Evolutionary conservation across 2,113 vertebrate genomes (phyloP).

Genomic region (Fulica atra): DNA sequence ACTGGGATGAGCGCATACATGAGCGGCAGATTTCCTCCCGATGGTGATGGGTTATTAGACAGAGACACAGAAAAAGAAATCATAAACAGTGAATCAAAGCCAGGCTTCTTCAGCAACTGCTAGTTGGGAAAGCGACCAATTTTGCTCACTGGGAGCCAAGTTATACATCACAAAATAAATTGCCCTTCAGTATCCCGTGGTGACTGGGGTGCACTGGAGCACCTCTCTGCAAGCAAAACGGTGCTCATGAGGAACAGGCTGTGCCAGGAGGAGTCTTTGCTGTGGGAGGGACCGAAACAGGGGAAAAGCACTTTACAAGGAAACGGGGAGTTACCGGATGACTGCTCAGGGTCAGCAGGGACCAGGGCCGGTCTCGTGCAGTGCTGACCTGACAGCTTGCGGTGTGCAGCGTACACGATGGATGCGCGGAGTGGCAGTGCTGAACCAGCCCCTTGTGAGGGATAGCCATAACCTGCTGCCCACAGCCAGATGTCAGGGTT

Average conservation of each 20-base stretch:
- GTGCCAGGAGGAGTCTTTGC: not conserved
- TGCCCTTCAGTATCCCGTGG: not conserved
- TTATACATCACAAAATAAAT: not conserved
- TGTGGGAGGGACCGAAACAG: not conserved
- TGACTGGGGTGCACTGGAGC: not conserved
- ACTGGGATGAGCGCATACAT: not conserved
- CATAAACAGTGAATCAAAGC: not conserved
- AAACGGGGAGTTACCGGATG: fast-evolving
- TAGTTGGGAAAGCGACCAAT: not conserved
- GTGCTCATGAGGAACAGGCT: not conserved
- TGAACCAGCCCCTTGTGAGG: not conserved
- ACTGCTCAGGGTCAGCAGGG: not conserved
- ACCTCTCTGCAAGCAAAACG: not conserved
- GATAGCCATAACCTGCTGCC: not conserved
- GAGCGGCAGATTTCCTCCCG: not conserved
- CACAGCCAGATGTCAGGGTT: not conserved
- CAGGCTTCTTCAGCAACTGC: not conserved
- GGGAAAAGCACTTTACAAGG: not conserved
- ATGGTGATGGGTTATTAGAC: not conserved
- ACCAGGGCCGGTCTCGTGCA: not conserved
- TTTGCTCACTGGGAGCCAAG: not conserved
- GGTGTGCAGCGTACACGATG: fast-evolving
- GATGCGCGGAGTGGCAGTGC: not conserved
- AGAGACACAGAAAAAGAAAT: not conserved
- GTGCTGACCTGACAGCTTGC: not conserved